Base-by-base conservation (phyloP, 2,113 vertebrate genomes). In the Alethe castanea region DNA sequence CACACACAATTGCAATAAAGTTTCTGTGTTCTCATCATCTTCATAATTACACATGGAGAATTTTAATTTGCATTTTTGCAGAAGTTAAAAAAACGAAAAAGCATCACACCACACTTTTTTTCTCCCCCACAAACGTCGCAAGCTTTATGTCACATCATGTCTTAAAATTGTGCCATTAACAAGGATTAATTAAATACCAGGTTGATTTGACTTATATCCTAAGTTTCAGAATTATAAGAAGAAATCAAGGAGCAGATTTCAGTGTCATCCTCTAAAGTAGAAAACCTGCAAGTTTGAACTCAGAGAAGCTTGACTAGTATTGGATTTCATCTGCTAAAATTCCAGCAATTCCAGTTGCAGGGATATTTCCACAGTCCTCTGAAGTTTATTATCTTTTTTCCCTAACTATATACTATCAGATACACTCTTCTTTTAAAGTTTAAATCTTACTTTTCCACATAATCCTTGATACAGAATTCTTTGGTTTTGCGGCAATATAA, bases 131-230 rank as follows among this genome's bases (percentile, higher is more conserved):
- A 57, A 59, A 19, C 3, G 48, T 66, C 16, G 1, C 20, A 33
- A 50, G 14, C 2, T 48, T 71, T 20, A 22, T 36, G 11, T n/a
- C 67, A 40, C 20, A 28, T 14, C 28, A 8, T 14, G n/a, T 61
- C 35, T 69, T 60, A 29, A 81, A 69, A 23, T 28, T 5, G 2
- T 13, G 52, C 40, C n/a, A 6, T 69, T 57, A 45, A 40, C 22
- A n/a, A 71, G 78, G 54, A 42, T 8, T 59, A 54, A 70, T 15
- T 42, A 20, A 73, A 44, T 3, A 23, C 20, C 52, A 66, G 23
- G 7, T n/a, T 3, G 1, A 17, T 14, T 14, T 40, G 57, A 6
- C 24, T 8, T 6, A 1, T 0, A 0, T 8, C 45, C 16, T 22
- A 7, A n/a, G 4, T 4, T 44, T 62, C 60, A 62, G 7, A 11